Evolutionary conservation across 2,113 vertebrate species (phyloP).

Genomic region (Neolamprologus caudopunctatus): DNA sequence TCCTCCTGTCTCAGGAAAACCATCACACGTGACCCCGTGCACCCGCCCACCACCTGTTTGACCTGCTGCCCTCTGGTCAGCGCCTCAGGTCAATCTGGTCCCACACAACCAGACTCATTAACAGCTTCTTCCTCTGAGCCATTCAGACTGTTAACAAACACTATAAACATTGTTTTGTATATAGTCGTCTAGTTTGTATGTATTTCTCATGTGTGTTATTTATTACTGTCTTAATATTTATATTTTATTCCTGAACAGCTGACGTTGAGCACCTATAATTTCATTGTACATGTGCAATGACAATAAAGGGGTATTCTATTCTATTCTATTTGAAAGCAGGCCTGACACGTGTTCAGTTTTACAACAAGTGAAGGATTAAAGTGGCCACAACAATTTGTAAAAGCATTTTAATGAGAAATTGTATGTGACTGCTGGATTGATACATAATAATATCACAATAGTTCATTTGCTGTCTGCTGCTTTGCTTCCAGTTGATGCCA

Average conservation of each 20-base stretch:
- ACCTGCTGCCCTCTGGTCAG: neutral
- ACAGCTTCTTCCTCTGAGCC: neutral
- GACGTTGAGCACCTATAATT: neutral
- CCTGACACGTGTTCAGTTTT: neutral
- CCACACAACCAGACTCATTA: neutral
- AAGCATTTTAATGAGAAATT: neutral
- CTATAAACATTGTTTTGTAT: neutral
- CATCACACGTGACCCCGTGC: neutral
- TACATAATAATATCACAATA: neutral
- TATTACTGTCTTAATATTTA: neutral
- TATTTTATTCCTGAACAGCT: neutral
- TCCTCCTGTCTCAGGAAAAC: neutral
- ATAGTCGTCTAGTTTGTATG: neutral
- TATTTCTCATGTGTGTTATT: neutral
- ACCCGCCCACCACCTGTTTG: neutral
- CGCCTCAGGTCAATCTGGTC: neutral
- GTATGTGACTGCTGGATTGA: neutral
- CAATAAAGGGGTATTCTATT: neutral
- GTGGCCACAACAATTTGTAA: neutral
- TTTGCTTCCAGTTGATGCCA: neutral
- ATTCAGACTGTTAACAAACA: neutral
- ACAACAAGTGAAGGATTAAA: neutral
- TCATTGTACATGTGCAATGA: neutral
- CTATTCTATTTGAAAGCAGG: neutral
- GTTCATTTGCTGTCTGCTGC: neutral